Evolutionary conservation across 1,140 invertebrate genomes (phyloP).

Genomic region (Plutomurus gul): DNA sequence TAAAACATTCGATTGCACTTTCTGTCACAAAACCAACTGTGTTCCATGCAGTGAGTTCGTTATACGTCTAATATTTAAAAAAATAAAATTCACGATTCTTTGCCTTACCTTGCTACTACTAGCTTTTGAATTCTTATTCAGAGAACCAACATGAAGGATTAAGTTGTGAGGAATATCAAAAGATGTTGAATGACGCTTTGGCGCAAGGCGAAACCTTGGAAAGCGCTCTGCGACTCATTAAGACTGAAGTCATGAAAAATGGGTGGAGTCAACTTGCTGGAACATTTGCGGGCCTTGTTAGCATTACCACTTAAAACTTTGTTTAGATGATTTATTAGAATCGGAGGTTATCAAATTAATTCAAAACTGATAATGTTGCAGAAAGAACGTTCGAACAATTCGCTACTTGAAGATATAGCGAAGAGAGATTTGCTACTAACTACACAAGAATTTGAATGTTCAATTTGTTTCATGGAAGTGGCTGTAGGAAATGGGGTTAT

Average conservation of each 20-base stretch:
- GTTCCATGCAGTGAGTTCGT: background rate
- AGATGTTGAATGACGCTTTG: background rate
- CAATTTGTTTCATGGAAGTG: constrained; percentile 62
- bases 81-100: background rate
- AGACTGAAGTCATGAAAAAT: background rate
- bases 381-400: background rate
- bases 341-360: background rate
- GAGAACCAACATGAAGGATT: background rate
- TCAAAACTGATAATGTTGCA: constrained; percentile 34
- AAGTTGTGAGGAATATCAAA: background rate
- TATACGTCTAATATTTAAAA: background rate
- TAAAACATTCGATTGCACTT: background rate
- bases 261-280: no score
- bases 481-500: constrained; percentile 59
- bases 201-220: background rate
- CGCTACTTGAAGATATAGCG: constrained; percentile 50
- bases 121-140: background rate
- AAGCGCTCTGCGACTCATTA: background rate
- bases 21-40: constrained; percentile 2
- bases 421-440: constrained; percentile 58
- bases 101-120: background rate
- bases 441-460: constrained; percentile 60
- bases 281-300: background rate
- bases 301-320: background rate
- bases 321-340: background rate